Evolutionary conservation across 2,797 vertebrate genomes (phyloP), one percentile per base, ranked within the genome.

Genomic region (Botia almorhae): DNA sequence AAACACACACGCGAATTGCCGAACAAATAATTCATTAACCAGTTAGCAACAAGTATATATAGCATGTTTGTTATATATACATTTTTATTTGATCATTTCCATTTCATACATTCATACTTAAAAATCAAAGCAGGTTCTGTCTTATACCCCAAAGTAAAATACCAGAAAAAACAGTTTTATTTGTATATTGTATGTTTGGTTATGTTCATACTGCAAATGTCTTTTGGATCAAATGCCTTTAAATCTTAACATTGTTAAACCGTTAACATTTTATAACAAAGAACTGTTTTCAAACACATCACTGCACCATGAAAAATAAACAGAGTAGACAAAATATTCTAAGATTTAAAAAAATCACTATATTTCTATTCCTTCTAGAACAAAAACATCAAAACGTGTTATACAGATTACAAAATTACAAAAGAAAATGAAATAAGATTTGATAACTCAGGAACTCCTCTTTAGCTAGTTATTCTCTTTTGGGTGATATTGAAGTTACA

Each of bases 11-110:
- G 10, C 39, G 7, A 39, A 39, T 39, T 5, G 36, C 36, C 36
- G 36, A 7, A 39, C 36, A 39, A 29, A 29, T 39, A 39, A 39
- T 39, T 5, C 6, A 39, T 7, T 3, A 2, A 5, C 6, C 36
- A 39, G 6, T 39, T 5, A 39, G 36, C 3, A 39, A 39, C 36
- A 39, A 5, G 6, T 8, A 43, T 43, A n/a, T n/a, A n/a, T n/a
- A n/a, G n/a, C n/a, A n/a, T n/a, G n/a, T n/a, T n/a, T n/a, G n/a
- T n/a, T 8, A 43, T 10, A 43, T 10, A 43, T 43, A 43, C 39
- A 43, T 19, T 69, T 73, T 82, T 82, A 82, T 82, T 82, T 26
- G 65, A 55, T 53, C 61, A 65, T 69, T 51, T 60, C 17, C 69
- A 77, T 67, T 73, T 50, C 70, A 68, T 73, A 72, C 51, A 60